phyloP scores from a whole-genome alignment of 2,888 invertebrate genomes.

The Trichopria drosophilae region DNA sequence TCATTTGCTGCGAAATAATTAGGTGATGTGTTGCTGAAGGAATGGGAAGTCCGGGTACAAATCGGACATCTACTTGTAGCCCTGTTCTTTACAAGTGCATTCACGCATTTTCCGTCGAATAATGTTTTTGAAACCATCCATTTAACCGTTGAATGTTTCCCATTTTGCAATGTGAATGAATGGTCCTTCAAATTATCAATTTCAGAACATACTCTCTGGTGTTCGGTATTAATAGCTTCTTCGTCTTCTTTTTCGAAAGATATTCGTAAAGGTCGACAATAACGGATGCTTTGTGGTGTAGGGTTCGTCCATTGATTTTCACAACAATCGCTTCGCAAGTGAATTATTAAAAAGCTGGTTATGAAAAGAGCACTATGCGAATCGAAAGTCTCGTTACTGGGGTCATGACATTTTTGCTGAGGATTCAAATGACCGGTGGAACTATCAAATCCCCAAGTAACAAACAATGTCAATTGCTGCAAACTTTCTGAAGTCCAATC shows the following conservation, averaged over 20 bases:
- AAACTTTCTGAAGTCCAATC: constrained; percentile 7
- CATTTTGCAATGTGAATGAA: neutral
- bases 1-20: constrained; percentile 7
- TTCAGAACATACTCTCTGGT: constrained; percentile 5
- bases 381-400: constrained; percentile 3
- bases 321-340: neutral
- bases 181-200: neutral
- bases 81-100: neutral
- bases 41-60: neutral
- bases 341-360: constrained; percentile 2
- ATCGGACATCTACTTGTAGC: constrained; percentile 1
- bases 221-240: constrained; percentile 1
- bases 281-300: too few relatives aligned
- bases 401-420: constrained; percentile 7
- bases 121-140: neutral
- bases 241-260: too few relatives aligned
- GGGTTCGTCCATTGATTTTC: constrained; percentile 3
- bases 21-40: neutral
- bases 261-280: too few relatives aligned
- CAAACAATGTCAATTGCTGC: constrained; percentile 2
- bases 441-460: constrained; percentile 11
- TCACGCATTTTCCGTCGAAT: constrained; percentile 6
- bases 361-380: constrained; percentile 7
- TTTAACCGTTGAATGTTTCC: neutral
- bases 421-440: constrained; percentile 11